A percentile compares a stretch with the other conserved stretches of the same genome.
Conservation (phyloP, 2,888 invertebrate species). For the Pristionchus maxplancki region DNA sequence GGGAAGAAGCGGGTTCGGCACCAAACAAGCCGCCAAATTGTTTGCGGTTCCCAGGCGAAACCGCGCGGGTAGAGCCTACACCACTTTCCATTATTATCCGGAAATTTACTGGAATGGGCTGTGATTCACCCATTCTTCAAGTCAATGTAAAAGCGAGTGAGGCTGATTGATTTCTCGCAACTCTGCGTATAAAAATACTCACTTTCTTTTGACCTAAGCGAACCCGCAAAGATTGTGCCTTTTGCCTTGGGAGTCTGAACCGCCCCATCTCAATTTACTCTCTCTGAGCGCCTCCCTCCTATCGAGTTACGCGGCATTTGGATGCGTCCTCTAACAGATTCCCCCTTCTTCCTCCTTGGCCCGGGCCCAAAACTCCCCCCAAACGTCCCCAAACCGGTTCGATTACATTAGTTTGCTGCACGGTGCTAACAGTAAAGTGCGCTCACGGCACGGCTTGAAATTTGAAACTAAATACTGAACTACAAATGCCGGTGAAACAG, state of each 20-base stretch:
- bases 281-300: not conserved
- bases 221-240: no score
- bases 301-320: conserved; percentile 37
- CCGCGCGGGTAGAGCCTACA: not conserved
- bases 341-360: not conserved
- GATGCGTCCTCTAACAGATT: not conserved
- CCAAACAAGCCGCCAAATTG: not conserved
- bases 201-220: no score
- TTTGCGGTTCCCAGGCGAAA: not conserved
- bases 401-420: not conserved
- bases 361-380: not conserved
- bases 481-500: no score
- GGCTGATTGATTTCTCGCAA: no score
- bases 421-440: not conserved
- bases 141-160: no score
- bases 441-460: not conserved
- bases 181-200: no score
- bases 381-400: not conserved
- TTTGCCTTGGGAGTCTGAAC: not conserved
- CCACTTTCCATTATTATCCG: no score
- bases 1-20: not conserved
- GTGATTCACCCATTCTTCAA: no score
- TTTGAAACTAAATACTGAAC: not conserved
- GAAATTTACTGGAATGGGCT: no score
- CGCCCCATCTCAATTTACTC: conserved; percentile 14